Evolutionary conservation across 1,140 invertebrate genomes (phyloP).

Genomic region (Lethrus apterus): DNA sequence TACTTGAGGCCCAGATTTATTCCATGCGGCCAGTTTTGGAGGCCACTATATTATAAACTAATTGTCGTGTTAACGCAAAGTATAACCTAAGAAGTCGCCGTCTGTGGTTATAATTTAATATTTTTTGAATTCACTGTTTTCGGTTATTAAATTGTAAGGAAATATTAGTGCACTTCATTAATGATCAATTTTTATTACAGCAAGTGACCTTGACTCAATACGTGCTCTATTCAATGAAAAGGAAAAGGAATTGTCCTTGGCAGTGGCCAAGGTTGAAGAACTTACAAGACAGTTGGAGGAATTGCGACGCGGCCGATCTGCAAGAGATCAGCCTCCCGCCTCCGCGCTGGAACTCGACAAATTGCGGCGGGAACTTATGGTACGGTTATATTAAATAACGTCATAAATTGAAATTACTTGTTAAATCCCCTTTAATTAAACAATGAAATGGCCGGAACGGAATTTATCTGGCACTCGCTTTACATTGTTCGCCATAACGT

Average conservation of each 20-base stretch:
- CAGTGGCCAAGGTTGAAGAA: constrained; percentile 92
- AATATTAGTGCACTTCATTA: constrained; percentile 12
- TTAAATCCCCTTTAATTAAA: constrained; percentile 6
- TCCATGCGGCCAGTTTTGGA: too few relatives aligned
- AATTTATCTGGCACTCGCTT: constrained; percentile 4
- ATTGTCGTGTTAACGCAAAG: too few relatives aligned
- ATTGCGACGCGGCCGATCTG: constrained; percentile 60
- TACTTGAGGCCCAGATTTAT: too few relatives aligned
- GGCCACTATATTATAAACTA: too few relatives aligned
- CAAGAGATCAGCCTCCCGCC: constrained; percentile 51
- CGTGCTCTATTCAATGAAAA: constrained; percentile 94
- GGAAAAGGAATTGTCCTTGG: constrained; percentile 90
- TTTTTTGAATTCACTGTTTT: neutral
- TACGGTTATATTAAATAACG: constrained; percentile 44
- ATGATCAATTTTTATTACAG: constrained; percentile 47
- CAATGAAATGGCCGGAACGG: constrained; percentile 7
- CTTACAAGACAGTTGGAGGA: constrained; percentile 89
- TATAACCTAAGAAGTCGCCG: too few relatives aligned
- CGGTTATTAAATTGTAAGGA: neutral
- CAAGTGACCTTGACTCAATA: constrained; percentile 91
- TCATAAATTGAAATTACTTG: neutral
- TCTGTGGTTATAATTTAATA: too few relatives aligned
- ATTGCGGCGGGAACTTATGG: constrained; percentile 81
- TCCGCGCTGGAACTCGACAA: constrained; percentile 85
- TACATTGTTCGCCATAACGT: too few relatives aligned